Percentiles rank a stretch among this genome's conserved stretches.
These are phyloP conservation scores for Platysteira castanea DNA, from an alignment of 2,113 vertebrate species.

Conservation along the genomic window DNA sequence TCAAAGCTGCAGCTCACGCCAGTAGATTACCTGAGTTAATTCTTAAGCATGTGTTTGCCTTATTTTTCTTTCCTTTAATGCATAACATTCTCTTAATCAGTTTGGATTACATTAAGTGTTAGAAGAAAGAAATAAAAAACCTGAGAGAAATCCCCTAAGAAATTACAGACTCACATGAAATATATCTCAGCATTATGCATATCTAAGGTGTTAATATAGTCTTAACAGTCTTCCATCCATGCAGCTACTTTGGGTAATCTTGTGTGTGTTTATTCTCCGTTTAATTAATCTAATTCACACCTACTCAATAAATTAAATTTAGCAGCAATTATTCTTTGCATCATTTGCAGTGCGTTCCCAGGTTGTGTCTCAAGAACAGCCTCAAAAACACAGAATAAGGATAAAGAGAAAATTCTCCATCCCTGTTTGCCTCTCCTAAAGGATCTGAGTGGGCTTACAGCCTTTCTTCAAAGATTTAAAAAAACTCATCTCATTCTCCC, in stretches of 20 bases:
- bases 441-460: not conserved
- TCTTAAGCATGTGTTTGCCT: not conserved
- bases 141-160: not conserved
- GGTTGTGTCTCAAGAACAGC: not conserved
- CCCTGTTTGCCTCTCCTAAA: not conserved
- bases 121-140: not conserved
- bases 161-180: not conserved
- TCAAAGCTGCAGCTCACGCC: not conserved
- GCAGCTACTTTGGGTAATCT: not conserved
- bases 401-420: not conserved
- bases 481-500: not conserved
- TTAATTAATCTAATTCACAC: slow-evolving; percentile 8
- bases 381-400: not conserved
- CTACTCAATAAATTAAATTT: not conserved
- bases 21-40: not conserved
- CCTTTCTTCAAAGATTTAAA: not conserved
- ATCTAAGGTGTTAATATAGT: not conserved
- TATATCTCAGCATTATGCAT: not conserved
- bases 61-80: not conserved
- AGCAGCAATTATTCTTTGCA: not conserved
- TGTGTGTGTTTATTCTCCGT: not conserved
- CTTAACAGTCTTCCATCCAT: not conserved
- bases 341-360: not conserved
- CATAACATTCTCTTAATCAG: not conserved
- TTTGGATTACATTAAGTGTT: not conserved